phyloP scores from a whole-genome alignment of 2,113 vertebrate species.

The Dendrocopos noguchii region DNA sequence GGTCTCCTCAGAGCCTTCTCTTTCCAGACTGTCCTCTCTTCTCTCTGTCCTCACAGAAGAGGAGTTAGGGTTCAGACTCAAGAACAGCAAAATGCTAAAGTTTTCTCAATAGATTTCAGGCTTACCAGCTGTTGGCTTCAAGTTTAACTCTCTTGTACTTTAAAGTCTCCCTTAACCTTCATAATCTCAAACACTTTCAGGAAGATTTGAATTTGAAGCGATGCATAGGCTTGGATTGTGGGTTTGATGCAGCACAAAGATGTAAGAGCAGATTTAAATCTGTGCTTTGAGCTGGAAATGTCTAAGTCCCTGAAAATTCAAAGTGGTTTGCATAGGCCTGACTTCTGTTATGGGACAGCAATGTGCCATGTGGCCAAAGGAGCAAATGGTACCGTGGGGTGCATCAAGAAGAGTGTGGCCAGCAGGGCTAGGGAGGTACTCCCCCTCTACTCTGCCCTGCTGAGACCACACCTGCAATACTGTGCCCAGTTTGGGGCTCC shows the following conservation, averaged over 20 bases:
- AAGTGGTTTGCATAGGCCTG: background rate
- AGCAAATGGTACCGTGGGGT: too few species aligned
- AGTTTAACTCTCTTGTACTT: background rate
- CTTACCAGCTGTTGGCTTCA: background rate
- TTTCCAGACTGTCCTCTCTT: too few species aligned
- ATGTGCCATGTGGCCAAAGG: too few species aligned
- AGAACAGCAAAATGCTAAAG: background rate
- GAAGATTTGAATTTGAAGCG: background rate
- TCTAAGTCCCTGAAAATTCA: background rate
- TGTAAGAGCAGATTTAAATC: background rate
- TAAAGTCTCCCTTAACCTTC: background rate
- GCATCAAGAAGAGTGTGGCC: too few species aligned
- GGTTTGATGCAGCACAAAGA: background rate
- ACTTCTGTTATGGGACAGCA: background rate
- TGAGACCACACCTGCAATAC: too few species aligned
- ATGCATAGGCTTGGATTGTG: background rate
- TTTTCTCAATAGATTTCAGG: background rate
- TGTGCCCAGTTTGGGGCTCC: too few species aligned
- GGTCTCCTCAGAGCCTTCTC: too few species aligned
- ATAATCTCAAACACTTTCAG: background rate
- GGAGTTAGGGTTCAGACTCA: background rate
- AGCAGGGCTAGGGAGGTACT: too few species aligned
- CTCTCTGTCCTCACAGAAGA: too few species aligned
- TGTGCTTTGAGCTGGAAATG: background rate
- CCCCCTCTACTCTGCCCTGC: too few species aligned